Evolutionary conservation across 2,888 invertebrate genomes (phyloP), one percentile per base, ranked within the genome.

Genomic region (Tinea semifulvella): DNA sequence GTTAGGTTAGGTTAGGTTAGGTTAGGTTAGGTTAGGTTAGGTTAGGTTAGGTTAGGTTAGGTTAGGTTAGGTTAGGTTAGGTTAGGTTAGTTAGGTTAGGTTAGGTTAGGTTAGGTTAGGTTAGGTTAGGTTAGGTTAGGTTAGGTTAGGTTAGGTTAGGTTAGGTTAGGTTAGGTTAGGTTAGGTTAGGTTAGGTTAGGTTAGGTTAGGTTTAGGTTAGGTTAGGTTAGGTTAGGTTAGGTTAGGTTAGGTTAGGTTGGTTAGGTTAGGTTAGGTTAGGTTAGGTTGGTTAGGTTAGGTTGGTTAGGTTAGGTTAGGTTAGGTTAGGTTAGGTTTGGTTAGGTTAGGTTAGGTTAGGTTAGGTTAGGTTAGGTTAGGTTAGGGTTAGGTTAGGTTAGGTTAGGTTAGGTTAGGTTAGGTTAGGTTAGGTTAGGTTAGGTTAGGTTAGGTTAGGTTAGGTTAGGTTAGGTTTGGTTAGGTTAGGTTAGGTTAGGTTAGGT

Each of bases 281-380:
- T 50, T 48, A 49, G 50, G 50, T 52, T 49, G 52, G 49, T 52
- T 50, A 46, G 50, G 49, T 50, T 47, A 49, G 49, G 48, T 50
- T 50, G 49, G 51, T 50, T 53, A 50, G 51, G 51, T 51, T 50
- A 50, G 51, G 53, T 52, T 52, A 49, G 52, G 52, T 52, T 52
- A 49, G 50, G 48, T 50, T 49, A 50, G 50, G 50, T 48, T 52
- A 49, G 52, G 50, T 52, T 50, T 48, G 50, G 52, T 46, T 46
- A 50, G 50, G 52, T 52, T 52, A 52, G 53, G 52, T 52, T 50
- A 48, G 51, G 49, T 51, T 49, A 49, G 50, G 52, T 52, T 52
- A 50, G 52, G 53, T 53, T 53, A 50, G 49, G 51, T 49, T 48
- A 51, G 49, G 49, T 46, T 49, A 49, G 51, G 51, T 51, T 51